Conservation (phyloP, 2,888 invertebrate species). For the Tenthredo mesomela region DNA sequence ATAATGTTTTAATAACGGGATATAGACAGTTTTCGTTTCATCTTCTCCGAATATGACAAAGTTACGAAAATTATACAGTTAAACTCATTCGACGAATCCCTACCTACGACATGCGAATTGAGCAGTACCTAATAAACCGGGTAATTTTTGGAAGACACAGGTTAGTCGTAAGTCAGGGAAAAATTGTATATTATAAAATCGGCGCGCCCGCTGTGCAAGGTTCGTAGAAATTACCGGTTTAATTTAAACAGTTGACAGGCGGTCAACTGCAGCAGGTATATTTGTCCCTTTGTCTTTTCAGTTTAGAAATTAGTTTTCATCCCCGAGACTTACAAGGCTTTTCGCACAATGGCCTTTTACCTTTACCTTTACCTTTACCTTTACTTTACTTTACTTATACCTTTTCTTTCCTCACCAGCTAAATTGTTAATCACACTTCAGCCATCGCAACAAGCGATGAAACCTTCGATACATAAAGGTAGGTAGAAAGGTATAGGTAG, state of each 20-base stretch:
- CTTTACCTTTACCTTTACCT: not conserved
- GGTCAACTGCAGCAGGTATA: constrained; percentile 45
- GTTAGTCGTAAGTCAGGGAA: not conserved
- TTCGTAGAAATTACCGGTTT: constrained; percentile 25
- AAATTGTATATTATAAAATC: not conserved
- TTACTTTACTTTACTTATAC: not conserved
- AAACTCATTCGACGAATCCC: not conserved
- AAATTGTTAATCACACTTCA: constrained; percentile 16
- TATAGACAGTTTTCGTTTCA: not conserved
- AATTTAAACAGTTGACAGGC: constrained; percentile 32
- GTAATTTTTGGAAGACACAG: not conserved
- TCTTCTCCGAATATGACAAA: not conserved
- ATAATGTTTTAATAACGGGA: not conserved
- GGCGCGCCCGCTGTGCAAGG: not conserved
- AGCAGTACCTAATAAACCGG: not conserved
- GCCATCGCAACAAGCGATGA: constrained; percentile 23
- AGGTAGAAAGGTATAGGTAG: not conserved
- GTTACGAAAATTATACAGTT: not conserved
- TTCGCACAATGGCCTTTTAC: constrained; percentile 17
- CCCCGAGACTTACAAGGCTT: constrained; percentile 11
- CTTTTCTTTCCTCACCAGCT: not conserved
- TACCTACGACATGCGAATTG: not conserved
- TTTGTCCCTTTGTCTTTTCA: constrained; percentile 18
- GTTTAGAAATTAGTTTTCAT: constrained; percentile 38
- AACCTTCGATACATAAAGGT: constrained; percentile 11